These are phyloP conservation scores for Progne subis DNA, from an alignment of 2,113 vertebrate genomes.

Conservation along the genomic window DNA sequence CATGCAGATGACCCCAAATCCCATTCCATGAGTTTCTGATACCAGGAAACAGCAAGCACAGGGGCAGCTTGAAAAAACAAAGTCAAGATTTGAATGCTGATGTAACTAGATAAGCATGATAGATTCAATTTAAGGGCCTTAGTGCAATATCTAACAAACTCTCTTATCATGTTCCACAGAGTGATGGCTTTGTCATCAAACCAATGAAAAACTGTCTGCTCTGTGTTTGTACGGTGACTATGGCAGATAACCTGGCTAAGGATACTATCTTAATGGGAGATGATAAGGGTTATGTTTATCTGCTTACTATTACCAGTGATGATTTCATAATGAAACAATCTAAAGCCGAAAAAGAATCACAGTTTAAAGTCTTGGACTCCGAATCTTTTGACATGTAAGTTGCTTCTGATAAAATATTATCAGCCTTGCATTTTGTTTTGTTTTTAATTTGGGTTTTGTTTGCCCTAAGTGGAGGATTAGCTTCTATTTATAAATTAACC, in stretches of 20 bases:
- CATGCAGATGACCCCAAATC: background rate
- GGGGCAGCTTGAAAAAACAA: background rate
- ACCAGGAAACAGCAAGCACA: background rate
- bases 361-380: constrained; percentile 58
- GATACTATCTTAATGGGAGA: constrained; percentile 77
- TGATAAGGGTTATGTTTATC: constrained; percentile 72
- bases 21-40: background rate
- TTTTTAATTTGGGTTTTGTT: background rate
- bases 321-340: constrained; percentile 65
- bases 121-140: background rate
- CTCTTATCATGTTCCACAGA: constrained; percentile 43
- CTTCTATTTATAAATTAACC: background rate
- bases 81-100: background rate
- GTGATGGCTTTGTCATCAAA: constrained; percentile 71
- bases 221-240: constrained; percentile 61
- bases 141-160: background rate
- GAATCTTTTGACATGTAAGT: constrained; percentile 72
- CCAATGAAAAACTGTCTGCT: constrained; percentile 74
- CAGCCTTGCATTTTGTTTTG: background rate
- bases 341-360: constrained; percentile 49
- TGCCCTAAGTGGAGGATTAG: background rate
- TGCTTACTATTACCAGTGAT: constrained; percentile 67
- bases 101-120: background rate
- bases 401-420: background rate
- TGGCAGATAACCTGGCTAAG: constrained; percentile 23